Evolutionary conservation across 2,113 vertebrate genomes (phyloP), one percentile per base, ranked within the genome.

Genomic region (Phasianus colchicus): DNA sequence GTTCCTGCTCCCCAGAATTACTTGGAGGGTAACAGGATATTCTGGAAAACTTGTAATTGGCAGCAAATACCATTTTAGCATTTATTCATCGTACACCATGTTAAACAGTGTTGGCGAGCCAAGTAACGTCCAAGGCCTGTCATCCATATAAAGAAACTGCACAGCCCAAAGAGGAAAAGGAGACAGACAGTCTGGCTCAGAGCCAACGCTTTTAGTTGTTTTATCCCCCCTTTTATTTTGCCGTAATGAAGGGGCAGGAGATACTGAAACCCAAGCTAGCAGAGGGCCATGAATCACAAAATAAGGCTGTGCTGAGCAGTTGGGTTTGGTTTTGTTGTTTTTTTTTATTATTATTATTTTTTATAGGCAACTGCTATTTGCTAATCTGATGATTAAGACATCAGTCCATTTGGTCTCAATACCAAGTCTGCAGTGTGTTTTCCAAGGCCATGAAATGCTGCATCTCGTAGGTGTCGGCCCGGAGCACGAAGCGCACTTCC

Each of bases 91-190:
- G 73, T 52, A 78, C 86, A 94, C 92, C 92, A 79, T 79, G 88
- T 75, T 93, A 94, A 96, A 96, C 47, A 80, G 92, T 91, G 89
- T 72, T 96, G 96, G 96, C 2, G 29, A 96, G 97, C 91, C 96
- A 96, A 95, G 95, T 60, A 94, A 90, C 11, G 7, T 93, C 95
- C 86, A 83, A 93, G 92, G 97, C 94, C 96, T 97, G 93, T 87
- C 92, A 94, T 79, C 60, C 95, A 85, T 74, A 94, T 73, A 94
- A 93, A 96, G 94, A 89, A 85, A 91, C 78, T 94, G 90, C 90
- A 86, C 67, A 96, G 95, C 96, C 96, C 97, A 71, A 79, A 92
- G 81, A 83, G 92, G 93, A 83, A 86, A 67, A 88, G 86, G 54
- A 95, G 93, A 88, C 87, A 95, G 93, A 79, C 83, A 95, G 48